Conservation (phyloP, 35 echinoderm and acorn worm genomes). For the Apostichopus japonicus region DNA sequence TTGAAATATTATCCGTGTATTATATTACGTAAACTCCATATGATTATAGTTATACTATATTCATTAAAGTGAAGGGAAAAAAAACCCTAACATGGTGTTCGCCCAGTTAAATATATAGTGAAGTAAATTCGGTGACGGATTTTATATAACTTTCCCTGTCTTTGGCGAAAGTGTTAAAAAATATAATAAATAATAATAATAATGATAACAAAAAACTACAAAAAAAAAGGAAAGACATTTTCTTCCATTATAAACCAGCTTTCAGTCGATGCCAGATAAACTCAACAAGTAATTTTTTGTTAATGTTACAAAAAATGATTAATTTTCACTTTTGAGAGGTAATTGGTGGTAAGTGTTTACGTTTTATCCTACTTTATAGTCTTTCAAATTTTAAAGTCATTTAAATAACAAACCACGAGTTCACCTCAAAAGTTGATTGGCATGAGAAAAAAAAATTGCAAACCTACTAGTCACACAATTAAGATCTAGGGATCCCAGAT, state of each 20-base stretch:
- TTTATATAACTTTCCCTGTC: neutral
- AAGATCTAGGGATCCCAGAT: too few species aligned
- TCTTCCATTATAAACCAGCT: neutral
- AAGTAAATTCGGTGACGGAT: too few species aligned
- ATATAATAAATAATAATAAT: neutral
- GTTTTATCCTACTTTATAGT: too few species aligned
- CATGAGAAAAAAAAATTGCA: too few species aligned
- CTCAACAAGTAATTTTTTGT: neutral
- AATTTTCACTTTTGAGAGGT: neutral
- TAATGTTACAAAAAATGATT: neutral
- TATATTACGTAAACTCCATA: neutral
- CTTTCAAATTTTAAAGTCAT: too few species aligned
- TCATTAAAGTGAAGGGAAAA: too few species aligned
- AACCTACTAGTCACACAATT: too few species aligned
- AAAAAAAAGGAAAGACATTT: slow-evolving; percentile 14
- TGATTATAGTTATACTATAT: too few species aligned
- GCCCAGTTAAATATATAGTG: too few species aligned
- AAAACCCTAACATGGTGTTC: too few species aligned
- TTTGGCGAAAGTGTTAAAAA: slow-evolving; percentile 3
- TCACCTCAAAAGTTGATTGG: too few species aligned
- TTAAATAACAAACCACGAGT: too few species aligned
- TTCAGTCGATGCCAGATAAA: neutral
- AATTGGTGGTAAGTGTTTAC: neutral
- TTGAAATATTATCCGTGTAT: neutral
- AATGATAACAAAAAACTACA: neutral